Conservation (phyloP, 1,140 invertebrate genomes). For the Drosophila kepulauana region DNA sequence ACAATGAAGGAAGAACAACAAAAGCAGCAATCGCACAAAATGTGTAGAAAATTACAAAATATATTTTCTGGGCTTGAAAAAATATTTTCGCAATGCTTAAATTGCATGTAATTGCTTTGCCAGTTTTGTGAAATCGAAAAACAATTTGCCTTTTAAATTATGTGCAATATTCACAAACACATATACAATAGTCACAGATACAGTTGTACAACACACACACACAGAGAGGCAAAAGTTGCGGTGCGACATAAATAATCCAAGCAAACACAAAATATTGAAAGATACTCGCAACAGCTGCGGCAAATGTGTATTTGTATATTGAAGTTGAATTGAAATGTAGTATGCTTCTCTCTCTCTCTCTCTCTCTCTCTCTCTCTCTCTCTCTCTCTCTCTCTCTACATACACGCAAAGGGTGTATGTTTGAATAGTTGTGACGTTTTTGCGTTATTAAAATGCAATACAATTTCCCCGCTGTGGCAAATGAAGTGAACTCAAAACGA, state of each 20-base stretch:
- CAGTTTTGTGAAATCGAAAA: constrained; percentile 44
- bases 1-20: constrained; percentile 9
- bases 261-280: constrained; percentile 35
- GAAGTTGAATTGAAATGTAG: constrained; percentile 37
- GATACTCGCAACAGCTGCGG: constrained; percentile 48
- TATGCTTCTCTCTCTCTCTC: neutral
- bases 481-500: neutral
- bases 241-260: constrained; percentile 47
- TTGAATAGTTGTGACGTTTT: constrained; percentile 20
- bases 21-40: constrained; percentile 43
- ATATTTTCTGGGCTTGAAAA: constrained; percentile 58
- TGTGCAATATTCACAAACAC: constrained; percentile 36
- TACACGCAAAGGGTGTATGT: constrained; percentile 10
- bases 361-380: no score
- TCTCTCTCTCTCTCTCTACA: no score
- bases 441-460: constrained; percentile 78
- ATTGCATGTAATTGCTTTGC: constrained; percentile 59
- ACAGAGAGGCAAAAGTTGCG: neutral
- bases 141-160: constrained; percentile 58
- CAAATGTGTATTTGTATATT: constrained; percentile 45
- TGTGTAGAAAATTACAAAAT: constrained; percentile 74
- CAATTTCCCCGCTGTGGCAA: constrained; percentile 58
- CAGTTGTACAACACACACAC: neutral
- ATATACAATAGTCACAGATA: neutral
- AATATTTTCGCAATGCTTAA: constrained; percentile 58